Conservation (phyloP, 2,113 vertebrate genomes). For the Emydocephalus ijimae region DNA sequence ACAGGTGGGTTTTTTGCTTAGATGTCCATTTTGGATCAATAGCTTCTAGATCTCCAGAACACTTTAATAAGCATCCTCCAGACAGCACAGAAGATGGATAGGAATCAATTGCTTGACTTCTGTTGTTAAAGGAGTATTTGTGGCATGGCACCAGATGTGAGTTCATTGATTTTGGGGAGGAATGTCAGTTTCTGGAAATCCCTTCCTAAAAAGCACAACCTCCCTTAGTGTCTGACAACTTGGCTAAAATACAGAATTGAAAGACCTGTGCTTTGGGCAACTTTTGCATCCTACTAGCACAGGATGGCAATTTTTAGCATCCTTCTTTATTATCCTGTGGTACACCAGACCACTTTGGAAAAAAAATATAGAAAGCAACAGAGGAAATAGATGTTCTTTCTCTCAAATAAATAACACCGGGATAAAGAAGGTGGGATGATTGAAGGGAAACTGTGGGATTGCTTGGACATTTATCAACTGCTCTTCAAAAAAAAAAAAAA, state of each 20-base stretch:
- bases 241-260: not conserved
- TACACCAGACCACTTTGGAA: not conserved
- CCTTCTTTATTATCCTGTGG: not conserved
- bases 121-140: slow-evolving; percentile 27
- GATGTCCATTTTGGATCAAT: slow-evolving; percentile 36
- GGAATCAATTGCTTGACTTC: slow-evolving; percentile 38
- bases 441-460: not conserved
- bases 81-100: slow-evolving; percentile 32
- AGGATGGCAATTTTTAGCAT: not conserved
- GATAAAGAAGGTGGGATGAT: not conserved
- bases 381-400: not conserved
- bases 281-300: not conserved
- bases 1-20: slow-evolving; percentile 30
- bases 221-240: not conserved
- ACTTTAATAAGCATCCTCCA: slow-evolving; percentile 41
- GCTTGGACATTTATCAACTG: not conserved
- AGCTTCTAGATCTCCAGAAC: slow-evolving; percentile 43
- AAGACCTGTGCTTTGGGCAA: not conserved
- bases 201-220: not conserved
- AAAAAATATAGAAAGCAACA: not conserved
- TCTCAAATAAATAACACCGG: not conserved
- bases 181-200: not conserved
- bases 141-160: slow-evolving; percentile 12
- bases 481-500: not conserved
- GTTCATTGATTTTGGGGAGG: slow-evolving; percentile 37